A percentile compares a stretch with the other conserved stretches of the same genome.
phyloP scores from a whole-genome alignment of 2,888 invertebrate species.

The Fabriciana adippe region DNA sequence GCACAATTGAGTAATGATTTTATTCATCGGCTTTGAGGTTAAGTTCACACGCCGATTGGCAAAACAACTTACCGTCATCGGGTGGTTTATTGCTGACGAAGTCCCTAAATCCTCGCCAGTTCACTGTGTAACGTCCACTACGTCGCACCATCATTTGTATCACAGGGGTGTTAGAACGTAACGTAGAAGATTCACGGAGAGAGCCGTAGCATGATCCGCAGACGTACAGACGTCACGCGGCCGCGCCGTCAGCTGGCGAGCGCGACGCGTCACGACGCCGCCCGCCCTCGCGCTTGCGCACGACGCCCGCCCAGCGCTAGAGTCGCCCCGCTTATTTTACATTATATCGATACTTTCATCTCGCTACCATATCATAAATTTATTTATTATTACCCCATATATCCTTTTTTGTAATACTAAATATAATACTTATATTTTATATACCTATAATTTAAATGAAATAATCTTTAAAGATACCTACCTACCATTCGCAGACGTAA shows the following conservation, averaged over 20 bases:
- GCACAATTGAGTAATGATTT: constrained; percentile 20
- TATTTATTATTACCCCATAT: neutral
- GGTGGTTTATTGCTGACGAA: constrained; percentile 75
- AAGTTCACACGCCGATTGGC: constrained; percentile 34
- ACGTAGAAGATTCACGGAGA: constrained; percentile 42
- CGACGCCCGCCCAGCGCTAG: constrained; percentile 49
- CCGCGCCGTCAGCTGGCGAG: constrained; percentile 71
- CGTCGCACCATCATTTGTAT: constrained; percentile 76
- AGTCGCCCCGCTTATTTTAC: constrained; percentile 34
- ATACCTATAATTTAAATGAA: no score
- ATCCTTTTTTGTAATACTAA: no score
- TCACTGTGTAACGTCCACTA: constrained; percentile 78
- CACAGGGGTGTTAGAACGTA: constrained; percentile 43
- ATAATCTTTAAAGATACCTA: no score
- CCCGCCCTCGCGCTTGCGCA: constrained; percentile 73
- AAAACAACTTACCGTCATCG: constrained; percentile 69
- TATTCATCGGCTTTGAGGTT: constrained; percentile 40
- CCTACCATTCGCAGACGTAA: no score
- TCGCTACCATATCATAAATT: neutral
- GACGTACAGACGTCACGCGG: constrained; percentile 64
- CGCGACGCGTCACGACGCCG: constrained; percentile 64
- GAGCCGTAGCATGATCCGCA: constrained; percentile 47
- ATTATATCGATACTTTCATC: constrained; percentile 40
- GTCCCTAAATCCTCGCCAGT: constrained; percentile 78
- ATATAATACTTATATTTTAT: no score